Base-by-base conservation (phyloP, 2,888 invertebrate species). In the Dicycla oo region DNA sequence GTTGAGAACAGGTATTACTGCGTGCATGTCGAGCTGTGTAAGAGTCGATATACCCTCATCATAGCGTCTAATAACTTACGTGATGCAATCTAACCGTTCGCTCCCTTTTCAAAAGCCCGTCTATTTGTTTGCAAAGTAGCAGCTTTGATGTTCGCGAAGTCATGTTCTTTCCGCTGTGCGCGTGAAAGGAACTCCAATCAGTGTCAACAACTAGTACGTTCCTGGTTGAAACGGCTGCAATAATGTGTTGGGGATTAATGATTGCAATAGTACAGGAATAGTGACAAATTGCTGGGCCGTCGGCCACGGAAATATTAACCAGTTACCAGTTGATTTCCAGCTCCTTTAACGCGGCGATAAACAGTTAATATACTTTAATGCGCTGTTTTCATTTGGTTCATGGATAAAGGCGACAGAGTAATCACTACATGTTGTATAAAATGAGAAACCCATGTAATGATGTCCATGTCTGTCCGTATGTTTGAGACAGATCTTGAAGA, bases 171-270 rank as follows among this genome's bases (percentile, higher is more conserved):
- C 72, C 69, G 72, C 67, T 63, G 58, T 64, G 62, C 64, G 83
- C 64, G 80, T 78, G 82, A 84, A 82, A 69, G 80, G 76, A 71
- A 79, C 75, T 78, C 72, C 81, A 84, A 85, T 84, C 85, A 85
- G 77, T 75, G 79, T 71, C 83, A 84, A 69, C 73, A 57, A 64
- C 75, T 79, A 84, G 81, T 75, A 73, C 75, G 61, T 65, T 75
- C 72, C 71, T 68, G 72, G 54, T 81, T 63, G 49, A 23, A 75
- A 78, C 65, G 68, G 61, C 76, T 72, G 85, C 78, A 75, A 76
- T 83, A 83, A 82, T 80, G 79, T 76, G 72, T 72, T 69, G 53
- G 57, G 71, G 75, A 83, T 83, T 81, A 84, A 84, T 84, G 71
- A 74, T 69, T 73, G 84, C 69, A 81, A 78, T 80, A 72, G 68